Evolutionary conservation across 2,797 vertebrate genomes (phyloP).

Genomic region (Meriones psammophilus): DNA sequence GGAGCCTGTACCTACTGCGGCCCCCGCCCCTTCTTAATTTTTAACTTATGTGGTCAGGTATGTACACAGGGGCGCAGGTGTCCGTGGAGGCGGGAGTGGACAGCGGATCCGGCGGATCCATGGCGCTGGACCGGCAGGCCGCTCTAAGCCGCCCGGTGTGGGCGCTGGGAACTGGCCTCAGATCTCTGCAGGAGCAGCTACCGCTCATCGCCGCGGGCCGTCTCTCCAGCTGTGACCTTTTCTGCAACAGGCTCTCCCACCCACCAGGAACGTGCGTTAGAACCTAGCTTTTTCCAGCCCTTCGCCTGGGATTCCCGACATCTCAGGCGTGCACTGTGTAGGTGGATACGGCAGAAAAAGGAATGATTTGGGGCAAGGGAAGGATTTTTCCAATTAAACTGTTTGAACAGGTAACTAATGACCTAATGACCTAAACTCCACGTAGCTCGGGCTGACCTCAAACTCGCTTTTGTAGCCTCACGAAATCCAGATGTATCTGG

Average conservation of each 20-base stretch:
- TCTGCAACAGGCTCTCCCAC: neutral
- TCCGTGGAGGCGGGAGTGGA: neutral
- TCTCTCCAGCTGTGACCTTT: neutral
- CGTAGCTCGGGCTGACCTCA: neutral
- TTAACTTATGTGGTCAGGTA: neutral
- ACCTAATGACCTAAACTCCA: slow-evolving; percentile 1
- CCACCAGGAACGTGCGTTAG: neutral
- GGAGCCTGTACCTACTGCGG: neutral
- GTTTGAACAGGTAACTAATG: slow-evolving; percentile 2
- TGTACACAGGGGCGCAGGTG: neutral
- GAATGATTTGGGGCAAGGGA: slow-evolving; percentile 18
- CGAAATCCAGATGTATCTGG: neutral
- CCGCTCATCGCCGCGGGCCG: neutral
- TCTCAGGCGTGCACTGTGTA: neutral
- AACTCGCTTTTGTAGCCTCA: neutral
- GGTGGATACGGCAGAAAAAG: neutral
- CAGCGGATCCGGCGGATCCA: neutral
- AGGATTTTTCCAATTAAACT: neutral
- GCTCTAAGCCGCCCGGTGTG: neutral
- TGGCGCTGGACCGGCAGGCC: neutral
- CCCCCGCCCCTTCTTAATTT: neutral
- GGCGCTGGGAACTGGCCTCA: neutral
- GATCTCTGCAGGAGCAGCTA: neutral
- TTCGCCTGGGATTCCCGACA: neutral
- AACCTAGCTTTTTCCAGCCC: neutral